Evolutionary conservation across 2,113 vertebrate species (phyloP), one percentile per base, ranked within the genome.

Genomic region (rabbit (Oryctolagus cuniculus)): DNA sequence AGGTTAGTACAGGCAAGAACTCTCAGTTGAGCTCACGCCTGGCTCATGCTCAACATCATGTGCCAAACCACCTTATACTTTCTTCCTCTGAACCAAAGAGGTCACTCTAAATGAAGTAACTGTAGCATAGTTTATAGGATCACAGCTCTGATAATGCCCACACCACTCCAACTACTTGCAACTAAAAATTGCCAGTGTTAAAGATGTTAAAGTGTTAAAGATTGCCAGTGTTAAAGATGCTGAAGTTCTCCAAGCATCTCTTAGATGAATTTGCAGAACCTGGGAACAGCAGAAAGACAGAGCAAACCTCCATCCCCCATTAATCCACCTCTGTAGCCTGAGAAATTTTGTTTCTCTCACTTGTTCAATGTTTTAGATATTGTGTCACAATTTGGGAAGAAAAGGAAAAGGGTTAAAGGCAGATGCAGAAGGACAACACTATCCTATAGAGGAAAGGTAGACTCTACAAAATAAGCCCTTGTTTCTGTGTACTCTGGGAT

Each of bases 371-470:
- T 44, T 94, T 63, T 80, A 15, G 90, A 69, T 34, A 86, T 36
- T 9, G 1, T 25, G 3, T 93, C 87, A 51, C 24, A 83, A 87
- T 69, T 64, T 3, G 3, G 1, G 61, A 87, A 38, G 80, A 73
- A 85, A 97, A 74, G 15, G 79, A 74, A 75, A 49, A 77, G 87
- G 90, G 96, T 97, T 97, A 97, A 96, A 96, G 67, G 12, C 34
- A 4, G 1, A n/a, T 34, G 51, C 67, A 6, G 0, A 78, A 72
- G 85, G 85, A 81, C 0, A 25, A 0, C 80, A 61, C 10, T 22
- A 27, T 78, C 6, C 49, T 69, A 12, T 75, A 44, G 25, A 24
- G 58, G 9, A 88, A 73, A 61, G 75, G 22, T 34, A 49, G 49
- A 25, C 1, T 36, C 22, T 66, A 1, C n/a, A 16, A 77, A 34